A percentile compares a stretch with the other conserved stretches of the same genome.
These are phyloP conservation scores for Notoglanidium macrostoma DNA, from an alignment of 2,797 vertebrate genomes.

Conservation along the genomic window DNA sequence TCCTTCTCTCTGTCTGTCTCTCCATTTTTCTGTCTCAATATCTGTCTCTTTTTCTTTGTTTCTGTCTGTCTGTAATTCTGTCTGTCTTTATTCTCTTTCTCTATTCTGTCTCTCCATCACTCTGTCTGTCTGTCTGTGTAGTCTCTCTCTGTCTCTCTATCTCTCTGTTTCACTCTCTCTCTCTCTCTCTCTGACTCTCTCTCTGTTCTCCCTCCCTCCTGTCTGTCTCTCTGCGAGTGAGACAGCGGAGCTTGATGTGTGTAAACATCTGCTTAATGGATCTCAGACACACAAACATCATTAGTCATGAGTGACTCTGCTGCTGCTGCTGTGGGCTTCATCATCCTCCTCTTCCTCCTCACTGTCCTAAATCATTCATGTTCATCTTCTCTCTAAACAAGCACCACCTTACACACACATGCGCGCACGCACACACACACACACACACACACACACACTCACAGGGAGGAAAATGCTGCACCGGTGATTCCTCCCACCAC, in stretches of 20 bases:
- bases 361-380: slow-evolving; percentile 50
- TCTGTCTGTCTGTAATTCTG: neutral
- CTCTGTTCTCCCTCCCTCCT: neutral
- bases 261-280: slow-evolving; percentile 62
- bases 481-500: neutral
- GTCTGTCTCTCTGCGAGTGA: slow-evolving; percentile 14
- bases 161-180: neutral
- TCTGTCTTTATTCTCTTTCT: neutral
- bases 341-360: slow-evolving; percentile 34
- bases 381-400: slow-evolving; percentile 46
- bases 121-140: neutral
- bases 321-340: slow-evolving; percentile 37
- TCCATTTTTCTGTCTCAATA: neutral
- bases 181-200: neutral
- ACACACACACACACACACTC: neutral
- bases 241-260: slow-evolving; percentile 48
- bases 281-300: slow-evolving; percentile 58
- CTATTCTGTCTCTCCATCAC: neutral
- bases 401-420: neutral
- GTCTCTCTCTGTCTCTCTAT: neutral
- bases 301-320: slow-evolving; percentile 49
- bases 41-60: neutral
- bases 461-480: neutral
- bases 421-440: neutral
- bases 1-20: neutral